These are phyloP conservation scores for Thysanoteuthis rhombus DNA, from an alignment of 2,888 invertebrate genomes.

Conservation along the genomic window DNA sequence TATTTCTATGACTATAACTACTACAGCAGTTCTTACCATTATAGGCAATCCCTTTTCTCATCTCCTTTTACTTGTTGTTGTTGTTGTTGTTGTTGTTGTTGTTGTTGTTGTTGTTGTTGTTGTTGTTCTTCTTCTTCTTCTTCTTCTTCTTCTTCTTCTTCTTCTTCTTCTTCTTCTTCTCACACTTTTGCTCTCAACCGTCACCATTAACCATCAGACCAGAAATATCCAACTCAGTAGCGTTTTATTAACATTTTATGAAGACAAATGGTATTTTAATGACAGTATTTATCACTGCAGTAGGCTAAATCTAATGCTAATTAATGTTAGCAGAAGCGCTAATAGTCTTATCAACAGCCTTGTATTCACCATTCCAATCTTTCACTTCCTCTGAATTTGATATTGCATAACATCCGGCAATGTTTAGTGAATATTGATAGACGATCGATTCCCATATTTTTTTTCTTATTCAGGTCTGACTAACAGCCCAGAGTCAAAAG, in stretches of 20 bases:
- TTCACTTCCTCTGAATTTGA: not conserved
- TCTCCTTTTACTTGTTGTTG: too few relatives aligned
- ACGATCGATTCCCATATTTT: not conserved
- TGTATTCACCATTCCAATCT: not conserved
- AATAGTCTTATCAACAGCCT: not conserved
- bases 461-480: not conserved
- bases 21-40: too few relatives aligned
- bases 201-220: not conserved
- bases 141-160: too few relatives aligned
- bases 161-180: too few relatives aligned
- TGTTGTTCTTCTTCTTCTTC: too few relatives aligned
- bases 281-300: not conserved
- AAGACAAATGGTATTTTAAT: not conserved
- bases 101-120: too few relatives aligned
- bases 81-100: too few relatives aligned
- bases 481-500: too few relatives aligned
- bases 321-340: not conserved
- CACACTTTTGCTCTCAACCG: not conserved
- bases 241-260: constrained; percentile 1
- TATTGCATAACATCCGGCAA: not conserved
- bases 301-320: not conserved
- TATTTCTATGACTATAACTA: too few relatives aligned
- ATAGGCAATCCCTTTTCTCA: too few relatives aligned
- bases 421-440: not conserved
- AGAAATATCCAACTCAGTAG: not conserved